Conservation (phyloP, 2,888 invertebrate genomes). For the Oligia strigilis region DNA sequence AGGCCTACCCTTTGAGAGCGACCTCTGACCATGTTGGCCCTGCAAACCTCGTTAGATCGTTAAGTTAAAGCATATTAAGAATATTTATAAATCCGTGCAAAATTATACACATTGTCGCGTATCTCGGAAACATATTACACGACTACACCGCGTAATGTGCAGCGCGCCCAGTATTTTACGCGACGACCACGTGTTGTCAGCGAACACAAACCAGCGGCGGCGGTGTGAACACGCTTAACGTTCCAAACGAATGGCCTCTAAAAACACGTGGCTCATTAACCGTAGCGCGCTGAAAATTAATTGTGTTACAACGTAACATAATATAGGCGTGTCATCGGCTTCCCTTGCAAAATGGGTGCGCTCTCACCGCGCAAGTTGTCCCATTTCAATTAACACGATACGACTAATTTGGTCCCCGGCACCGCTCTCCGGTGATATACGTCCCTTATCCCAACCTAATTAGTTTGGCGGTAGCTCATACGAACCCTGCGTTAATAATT, state of each 20-base stretch:
- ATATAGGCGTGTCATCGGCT: slow-evolving; percentile 67
- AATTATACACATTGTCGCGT: slow-evolving; percentile 21
- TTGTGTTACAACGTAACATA: slow-evolving; percentile 66
- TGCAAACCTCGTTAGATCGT: too few species aligned
- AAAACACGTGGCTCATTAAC: slow-evolving; percentile 69
- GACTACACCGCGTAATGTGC: slow-evolving; percentile 52
- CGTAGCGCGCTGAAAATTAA: slow-evolving; percentile 65
- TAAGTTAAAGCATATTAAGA: neutral
- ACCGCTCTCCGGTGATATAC: slow-evolving; percentile 67
- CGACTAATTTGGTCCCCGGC: slow-evolving; percentile 67
- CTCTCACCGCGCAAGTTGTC: slow-evolving; percentile 63
- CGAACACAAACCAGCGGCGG: slow-evolving; percentile 20
- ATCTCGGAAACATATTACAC: slow-evolving; percentile 33
- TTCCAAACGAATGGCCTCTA: slow-evolving; percentile 64
- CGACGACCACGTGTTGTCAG: slow-evolving; percentile 63
- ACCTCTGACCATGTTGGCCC: too few species aligned
- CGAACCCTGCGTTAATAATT: slow-evolving; percentile 67
- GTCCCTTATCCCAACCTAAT: slow-evolving; percentile 70
- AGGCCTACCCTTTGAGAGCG: too few species aligned
- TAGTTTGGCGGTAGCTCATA: slow-evolving; percentile 68
- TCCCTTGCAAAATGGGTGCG: slow-evolving; percentile 59
- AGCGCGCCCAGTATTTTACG: slow-evolving; percentile 57
- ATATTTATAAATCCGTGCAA: slow-evolving; percentile 35
- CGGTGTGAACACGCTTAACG: slow-evolving; percentile 58
- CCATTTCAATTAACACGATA: slow-evolving; percentile 68